phyloP scores from a whole-genome alignment of 1,140 invertebrate genomes.

The Cydia splendana region DNA sequence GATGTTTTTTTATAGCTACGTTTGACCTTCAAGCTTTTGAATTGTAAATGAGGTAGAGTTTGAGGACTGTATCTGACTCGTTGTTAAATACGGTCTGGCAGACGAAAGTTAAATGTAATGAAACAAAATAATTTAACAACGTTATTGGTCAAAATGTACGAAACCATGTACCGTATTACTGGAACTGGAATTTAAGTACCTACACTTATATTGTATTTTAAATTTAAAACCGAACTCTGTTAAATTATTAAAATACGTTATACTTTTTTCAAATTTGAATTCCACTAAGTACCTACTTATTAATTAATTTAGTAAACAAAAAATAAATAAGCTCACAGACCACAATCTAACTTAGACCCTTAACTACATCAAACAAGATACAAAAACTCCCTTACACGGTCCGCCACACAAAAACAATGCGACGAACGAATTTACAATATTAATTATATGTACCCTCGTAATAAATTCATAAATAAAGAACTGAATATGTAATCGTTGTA shows the following conservation, averaged over 20 bases:
- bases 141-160: no score
- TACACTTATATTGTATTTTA: no score
- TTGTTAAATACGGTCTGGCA: not conserved
- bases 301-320: no score
- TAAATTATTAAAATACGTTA: no score
- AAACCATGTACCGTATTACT: no score
- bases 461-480: slow-evolving; percentile 67
- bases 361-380: not conserved
- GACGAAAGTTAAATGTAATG: no score
- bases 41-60: not conserved
- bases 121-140: no score
- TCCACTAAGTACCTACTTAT: no score
- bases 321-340: no score
- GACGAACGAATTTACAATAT: slow-evolving; percentile 40
- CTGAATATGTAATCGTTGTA: slow-evolving; percentile 66
- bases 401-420: slow-evolving; percentile 56
- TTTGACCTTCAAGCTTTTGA: slow-evolving; percentile 3
- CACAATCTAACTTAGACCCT: not conserved
- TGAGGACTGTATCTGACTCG: not conserved
- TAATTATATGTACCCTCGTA: slow-evolving; percentile 69
- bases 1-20: not conserved
- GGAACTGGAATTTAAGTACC: no score
- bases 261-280: no score
- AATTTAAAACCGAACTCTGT: no score
- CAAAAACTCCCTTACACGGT: not conserved